Conservation (phyloP, 1,140 invertebrate species). For the Drosophila rhopaloa region DNA sequence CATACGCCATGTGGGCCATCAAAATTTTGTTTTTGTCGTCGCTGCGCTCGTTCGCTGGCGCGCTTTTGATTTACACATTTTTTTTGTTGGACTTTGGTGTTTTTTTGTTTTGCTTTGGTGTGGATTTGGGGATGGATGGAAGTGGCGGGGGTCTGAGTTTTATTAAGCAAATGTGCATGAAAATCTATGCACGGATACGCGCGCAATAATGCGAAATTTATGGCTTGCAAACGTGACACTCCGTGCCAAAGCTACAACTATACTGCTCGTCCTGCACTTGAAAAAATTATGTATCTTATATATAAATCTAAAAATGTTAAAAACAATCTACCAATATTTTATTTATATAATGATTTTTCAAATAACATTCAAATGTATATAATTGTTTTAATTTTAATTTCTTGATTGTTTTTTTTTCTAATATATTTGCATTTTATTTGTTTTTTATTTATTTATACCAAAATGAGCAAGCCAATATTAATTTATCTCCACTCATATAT, state of each 20-base stretch:
- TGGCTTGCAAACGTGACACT: constrained; percentile 74
- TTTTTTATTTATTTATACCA: too few species aligned
- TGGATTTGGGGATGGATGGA: constrained; percentile 21
- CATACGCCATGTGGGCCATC: constrained; percentile 80
- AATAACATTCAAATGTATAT: too few species aligned
- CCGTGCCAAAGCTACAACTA: constrained; percentile 27
- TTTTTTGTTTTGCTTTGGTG: constrained; percentile 38
- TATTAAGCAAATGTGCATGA: constrained; percentile 79
- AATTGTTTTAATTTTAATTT: too few species aligned
- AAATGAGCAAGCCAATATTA: too few species aligned
- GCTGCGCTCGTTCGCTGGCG: constrained; percentile 21
- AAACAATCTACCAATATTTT: too few species aligned
- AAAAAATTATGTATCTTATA: neutral
- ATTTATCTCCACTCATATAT: too few species aligned
- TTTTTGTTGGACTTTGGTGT: constrained; percentile 34
- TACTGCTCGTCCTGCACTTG: neutral
- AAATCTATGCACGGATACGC: constrained; percentile 75
- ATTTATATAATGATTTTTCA: too few species aligned
- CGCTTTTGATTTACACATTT: constrained; percentile 33
- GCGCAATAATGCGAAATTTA: constrained; percentile 78
- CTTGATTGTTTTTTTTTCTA: too few species aligned
- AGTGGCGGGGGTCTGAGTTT: constrained; percentile 38
- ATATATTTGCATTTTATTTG: too few species aligned
- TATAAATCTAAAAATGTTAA: too few species aligned
- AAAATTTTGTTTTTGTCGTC: constrained; percentile 66